phyloP scores from a whole-genome alignment of 2,888 invertebrate species.

The Agriopis aurantiaria region DNA sequence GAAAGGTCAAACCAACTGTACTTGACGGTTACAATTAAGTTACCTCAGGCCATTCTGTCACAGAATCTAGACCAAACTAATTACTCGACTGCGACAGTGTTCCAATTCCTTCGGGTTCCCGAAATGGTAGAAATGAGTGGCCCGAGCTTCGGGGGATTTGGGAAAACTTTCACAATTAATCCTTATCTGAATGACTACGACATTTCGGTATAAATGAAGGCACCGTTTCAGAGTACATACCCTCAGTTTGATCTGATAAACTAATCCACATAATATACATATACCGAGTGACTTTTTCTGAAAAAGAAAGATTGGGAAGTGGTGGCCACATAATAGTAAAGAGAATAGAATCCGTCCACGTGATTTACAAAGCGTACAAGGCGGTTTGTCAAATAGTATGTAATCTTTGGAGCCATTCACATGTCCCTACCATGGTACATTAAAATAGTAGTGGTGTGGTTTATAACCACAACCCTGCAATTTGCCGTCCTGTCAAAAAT shows the following conservation, averaged over 20 bases:
- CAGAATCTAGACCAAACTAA: slow-evolving; percentile 24
- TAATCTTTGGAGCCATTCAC: no score
- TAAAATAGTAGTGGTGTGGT: no score
- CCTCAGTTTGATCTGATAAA: neutral
- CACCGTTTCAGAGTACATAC: neutral
- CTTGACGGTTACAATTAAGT: slow-evolving; percentile 4
- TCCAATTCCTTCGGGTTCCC: slow-evolving; percentile 11
- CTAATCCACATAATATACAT: neutral
- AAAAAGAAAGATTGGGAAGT: no score
- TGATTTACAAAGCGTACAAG: no score
- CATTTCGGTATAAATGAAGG: slow-evolving; percentile 13
- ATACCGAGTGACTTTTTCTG: no score
- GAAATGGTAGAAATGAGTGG: slow-evolving; percentile 16
- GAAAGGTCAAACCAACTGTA: slow-evolving; percentile 11
- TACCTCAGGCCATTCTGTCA: slow-evolving; percentile 7
- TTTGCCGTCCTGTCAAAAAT: no score
- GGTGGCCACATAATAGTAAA: no score
- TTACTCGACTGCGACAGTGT: slow-evolving; percentile 20
- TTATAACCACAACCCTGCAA: no score
- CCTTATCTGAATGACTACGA: slow-evolving; percentile 22
- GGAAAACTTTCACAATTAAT: slow-evolving; percentile 29
- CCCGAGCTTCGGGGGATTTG: slow-evolving; percentile 10
- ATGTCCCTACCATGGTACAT: no score
- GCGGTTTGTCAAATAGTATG: no score
- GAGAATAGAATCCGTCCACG: no score